Base-by-base conservation (phyloP, 2,113 vertebrate species). In the Zootoca vivipara region DNA sequence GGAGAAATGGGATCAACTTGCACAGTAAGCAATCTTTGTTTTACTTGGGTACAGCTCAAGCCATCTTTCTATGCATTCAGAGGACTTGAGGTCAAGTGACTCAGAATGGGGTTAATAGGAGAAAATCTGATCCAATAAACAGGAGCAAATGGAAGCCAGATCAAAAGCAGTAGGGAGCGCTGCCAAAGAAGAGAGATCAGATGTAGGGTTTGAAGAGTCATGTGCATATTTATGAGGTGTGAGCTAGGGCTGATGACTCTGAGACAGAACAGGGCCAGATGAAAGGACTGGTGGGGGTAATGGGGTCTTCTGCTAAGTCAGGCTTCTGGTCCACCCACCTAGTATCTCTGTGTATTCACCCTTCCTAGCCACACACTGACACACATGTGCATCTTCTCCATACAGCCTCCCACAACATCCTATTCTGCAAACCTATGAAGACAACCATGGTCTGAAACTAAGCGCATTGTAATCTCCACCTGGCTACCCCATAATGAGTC, bases 31-130 rank as follows among this genome's bases (percentile, higher is more conserved):
- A 89, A 89, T 89, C 93, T 91, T 93, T 93, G 91, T 94, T 65
- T 0, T 90, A 88, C 89, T 94, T 93, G 91, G 91, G 93, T 90
- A 90, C 67, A 93, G 92, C 93, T 95, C 91, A 94, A 95, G 91
- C 91, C 33, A 83, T 92, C 93, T 92, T 93, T 86, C 85, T 83
- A 87, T 87, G 82, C 90, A 94, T 90, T 87, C 58, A 62, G 28
- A 87, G 86, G 72, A 90, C 67, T 83, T 84, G 86, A 80, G 91
- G 87, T 85, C 92, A 93, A 85, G 58, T 89, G 86, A 89, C 79
- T 92, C 3, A 0, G 20, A 22, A 52, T 69, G 90, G 42, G 24
- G n/a, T 38, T 81, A 74, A 79, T 30, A 30, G 83, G 62, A 85
- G 85, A 82, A 87, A 74, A 64, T 89, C 86, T 89, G 75, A 91